Conservation (phyloP, 2,888 invertebrate species). For the Lepidochrysops patricia region DNA sequence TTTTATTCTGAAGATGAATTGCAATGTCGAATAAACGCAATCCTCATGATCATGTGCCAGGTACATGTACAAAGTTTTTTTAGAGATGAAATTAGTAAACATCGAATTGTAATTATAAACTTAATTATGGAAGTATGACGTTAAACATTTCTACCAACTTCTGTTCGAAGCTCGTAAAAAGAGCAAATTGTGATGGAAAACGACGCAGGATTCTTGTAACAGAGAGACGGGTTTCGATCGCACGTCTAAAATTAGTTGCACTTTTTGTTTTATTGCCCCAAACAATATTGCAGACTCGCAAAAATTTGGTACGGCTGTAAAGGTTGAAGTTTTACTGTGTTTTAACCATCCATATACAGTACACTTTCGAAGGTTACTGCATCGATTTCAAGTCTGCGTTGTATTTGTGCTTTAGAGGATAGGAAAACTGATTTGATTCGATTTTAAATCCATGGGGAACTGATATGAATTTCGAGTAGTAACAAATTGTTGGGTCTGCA, state of each 20-base stretch:
- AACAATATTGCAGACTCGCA: neutral
- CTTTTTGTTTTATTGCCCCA: constrained; percentile 7
- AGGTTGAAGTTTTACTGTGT: neutral
- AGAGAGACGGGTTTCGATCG: neutral
- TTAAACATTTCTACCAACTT: neutral
- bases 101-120: neutral
- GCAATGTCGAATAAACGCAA: too few species aligned
- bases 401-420: too few species aligned
- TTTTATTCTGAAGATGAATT: too few species aligned
- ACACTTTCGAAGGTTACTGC: neutral
- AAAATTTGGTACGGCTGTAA: neutral
- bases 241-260: neutral
- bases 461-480: neutral
- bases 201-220: neutral
- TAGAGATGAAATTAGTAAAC: neutral
- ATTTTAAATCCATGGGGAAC: too few species aligned
- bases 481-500: neutral
- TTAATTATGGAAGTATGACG: neutral
- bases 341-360: neutral
- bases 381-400: neutral
- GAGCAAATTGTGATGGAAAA: neutral
- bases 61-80: too few species aligned
- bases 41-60: too few species aligned
- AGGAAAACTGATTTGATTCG: too few species aligned
- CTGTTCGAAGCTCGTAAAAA: neutral